Conservation (phyloP, 92 coral and sea anemone species). For the Ricordea florida region DNA sequence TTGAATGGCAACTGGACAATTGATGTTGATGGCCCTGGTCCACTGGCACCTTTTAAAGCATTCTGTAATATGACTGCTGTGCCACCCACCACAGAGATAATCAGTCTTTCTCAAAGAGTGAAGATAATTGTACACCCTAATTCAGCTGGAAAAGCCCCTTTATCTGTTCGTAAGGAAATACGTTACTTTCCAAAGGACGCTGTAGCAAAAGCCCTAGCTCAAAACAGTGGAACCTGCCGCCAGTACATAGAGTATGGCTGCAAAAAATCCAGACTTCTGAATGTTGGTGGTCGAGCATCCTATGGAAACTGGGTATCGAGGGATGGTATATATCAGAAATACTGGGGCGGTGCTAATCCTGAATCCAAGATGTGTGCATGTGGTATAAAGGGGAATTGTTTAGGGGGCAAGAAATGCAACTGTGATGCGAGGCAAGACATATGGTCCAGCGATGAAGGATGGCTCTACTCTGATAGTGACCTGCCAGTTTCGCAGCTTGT, state of each 20-base stretch:
- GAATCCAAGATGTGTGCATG: conserved; percentile 68
- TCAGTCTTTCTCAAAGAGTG: conserved; percentile 25
- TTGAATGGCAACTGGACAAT: conserved; percentile 42
- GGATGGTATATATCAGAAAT: conserved; percentile 58
- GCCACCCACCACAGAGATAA: conserved; percentile 57
- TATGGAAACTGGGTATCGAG: conserved; percentile 82
- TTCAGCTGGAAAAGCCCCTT: conserved; percentile 38
- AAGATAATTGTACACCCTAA: conserved; percentile 18
- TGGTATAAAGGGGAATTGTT: conserved; percentile 55
- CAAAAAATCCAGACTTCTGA: conserved; percentile 58
- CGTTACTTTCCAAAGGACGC: conserved; percentile 47
- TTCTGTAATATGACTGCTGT: conserved; percentile 77
- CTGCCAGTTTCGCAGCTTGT: conserved; percentile 77
- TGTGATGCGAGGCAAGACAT: conserved; percentile 67
- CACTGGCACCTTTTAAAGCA: conserved; percentile 37
- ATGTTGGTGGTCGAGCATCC: conserved; percentile 10
- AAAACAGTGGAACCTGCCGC: conserved; percentile 67
- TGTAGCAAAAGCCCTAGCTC: conserved; percentile 71
- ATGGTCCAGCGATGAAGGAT: conserved; percentile 67
- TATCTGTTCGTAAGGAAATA: conserved; percentile 53
- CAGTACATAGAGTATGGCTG: conserved; percentile 84
- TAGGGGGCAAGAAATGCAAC: conserved; percentile 53
- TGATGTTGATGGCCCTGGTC: conserved; percentile 91
- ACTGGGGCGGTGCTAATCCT: conserved; percentile 81
- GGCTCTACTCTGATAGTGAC: conserved; percentile 43